Evolutionary conservation across 2,113 vertebrate species (phyloP).

Genomic region (Gymnarchus niloticus): DNA sequence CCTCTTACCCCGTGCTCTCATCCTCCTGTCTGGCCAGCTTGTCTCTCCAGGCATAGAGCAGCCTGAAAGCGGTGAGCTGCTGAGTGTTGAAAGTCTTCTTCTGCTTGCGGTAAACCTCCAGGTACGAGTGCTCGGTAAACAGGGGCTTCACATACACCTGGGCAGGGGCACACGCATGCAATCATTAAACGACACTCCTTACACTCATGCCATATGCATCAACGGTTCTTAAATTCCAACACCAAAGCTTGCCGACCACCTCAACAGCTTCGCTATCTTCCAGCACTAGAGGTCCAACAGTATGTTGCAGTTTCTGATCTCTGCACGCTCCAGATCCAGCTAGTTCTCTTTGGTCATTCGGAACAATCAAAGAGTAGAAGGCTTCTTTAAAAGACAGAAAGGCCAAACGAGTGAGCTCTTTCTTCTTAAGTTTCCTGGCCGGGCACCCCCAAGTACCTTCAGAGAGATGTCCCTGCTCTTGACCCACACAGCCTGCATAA

Average conservation of each 20-base stretch:
- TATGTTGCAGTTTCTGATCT: neutral
- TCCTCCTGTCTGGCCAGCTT: conserved; percentile 83
- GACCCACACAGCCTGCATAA: conserved; percentile 82
- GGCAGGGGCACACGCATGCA: neutral
- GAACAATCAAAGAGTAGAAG: too few relatives aligned
- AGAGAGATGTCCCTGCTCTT: conserved; percentile 82
- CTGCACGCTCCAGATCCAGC: too few relatives aligned
- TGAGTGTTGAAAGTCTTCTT: conserved; percentile 87
- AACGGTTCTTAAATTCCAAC: too few relatives aligned
- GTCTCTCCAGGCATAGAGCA: conserved; percentile 89
- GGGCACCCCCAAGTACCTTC: conserved; percentile 64
- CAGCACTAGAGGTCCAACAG: neutral
- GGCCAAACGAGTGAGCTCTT: too few relatives aligned
- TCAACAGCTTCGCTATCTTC: too few relatives aligned
- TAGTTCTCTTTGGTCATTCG: too few relatives aligned
- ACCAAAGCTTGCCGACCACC: too few relatives aligned
- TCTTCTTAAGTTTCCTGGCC: neutral
- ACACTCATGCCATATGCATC: too few relatives aligned
- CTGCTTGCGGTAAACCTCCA: conserved; percentile 84
- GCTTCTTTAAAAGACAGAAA: too few relatives aligned
- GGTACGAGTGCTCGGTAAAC: conserved; percentile 87
- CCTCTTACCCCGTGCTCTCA: conserved; percentile 85
- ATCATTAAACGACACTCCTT: neutral
- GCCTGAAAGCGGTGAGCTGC: conserved; percentile 82
- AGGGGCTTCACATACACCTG: conserved; percentile 92